Conservation (phyloP, 2,797 vertebrate species). For the Buphagus erythrorhynchus region DNA sequence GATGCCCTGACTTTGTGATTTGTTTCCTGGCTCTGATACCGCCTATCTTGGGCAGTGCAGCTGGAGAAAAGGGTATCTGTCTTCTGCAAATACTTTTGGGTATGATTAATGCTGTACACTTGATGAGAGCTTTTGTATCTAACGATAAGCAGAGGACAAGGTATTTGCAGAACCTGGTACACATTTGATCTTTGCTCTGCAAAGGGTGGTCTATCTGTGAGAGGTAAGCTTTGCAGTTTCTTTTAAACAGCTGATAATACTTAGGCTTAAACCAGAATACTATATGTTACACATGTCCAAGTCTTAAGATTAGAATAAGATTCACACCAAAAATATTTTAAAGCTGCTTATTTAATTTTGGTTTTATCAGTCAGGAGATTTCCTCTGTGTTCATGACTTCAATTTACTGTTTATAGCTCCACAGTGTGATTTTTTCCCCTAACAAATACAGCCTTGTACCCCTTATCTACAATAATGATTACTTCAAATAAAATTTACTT, state of each 20-base stretch:
- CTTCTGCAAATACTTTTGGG: neutral
- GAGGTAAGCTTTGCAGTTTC: neutral
- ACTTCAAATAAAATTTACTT: constrained; percentile 7
- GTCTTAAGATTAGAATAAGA: neutral
- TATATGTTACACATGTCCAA: neutral
- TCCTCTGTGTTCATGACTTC: neutral
- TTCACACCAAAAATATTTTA: neutral
- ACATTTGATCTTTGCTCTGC: neutral
- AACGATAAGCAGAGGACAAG: neutral
- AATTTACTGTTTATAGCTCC: neutral
- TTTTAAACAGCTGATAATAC: neutral
- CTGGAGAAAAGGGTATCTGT: neutral
- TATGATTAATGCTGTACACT: neutral
- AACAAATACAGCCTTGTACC: neutral
- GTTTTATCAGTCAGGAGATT: neutral
- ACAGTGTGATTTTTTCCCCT: neutral
- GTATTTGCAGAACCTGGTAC: neutral
- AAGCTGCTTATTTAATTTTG: neutral
- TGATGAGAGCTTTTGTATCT: neutral
- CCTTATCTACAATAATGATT: neutral
- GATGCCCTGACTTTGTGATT: neutral
- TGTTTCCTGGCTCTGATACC: neutral
- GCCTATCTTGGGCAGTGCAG: neutral
- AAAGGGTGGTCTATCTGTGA: neutral
- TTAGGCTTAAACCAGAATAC: neutral